Percentiles rank a stretch among this genome's conserved stretches.
These are phyloP conservation scores for Crotalus tigris DNA, from an alignment of 2,113 vertebrate species.

Conservation along the genomic window DNA sequence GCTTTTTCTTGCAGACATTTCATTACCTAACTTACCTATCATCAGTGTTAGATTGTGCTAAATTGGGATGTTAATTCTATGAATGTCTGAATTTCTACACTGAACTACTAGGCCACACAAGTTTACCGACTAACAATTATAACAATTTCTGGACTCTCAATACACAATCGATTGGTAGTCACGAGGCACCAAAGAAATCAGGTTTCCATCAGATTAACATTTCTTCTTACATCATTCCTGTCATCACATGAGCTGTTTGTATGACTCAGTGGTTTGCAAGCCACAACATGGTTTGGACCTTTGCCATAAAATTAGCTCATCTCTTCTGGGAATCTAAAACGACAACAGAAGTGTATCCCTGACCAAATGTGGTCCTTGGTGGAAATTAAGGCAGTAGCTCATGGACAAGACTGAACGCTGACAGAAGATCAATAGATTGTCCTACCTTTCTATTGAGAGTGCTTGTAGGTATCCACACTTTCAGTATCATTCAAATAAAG, in stretches of 20 bases:
- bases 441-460: not conserved
- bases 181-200: not conserved
- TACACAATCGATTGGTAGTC: not conserved
- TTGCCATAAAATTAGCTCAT: not conserved
- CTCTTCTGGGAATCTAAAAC: not conserved
- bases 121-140: not conserved
- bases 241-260: not conserved
- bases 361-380: not conserved
- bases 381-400: not conserved
- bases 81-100: not conserved
- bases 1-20: not conserved
- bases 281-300: not conserved
- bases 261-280: not conserved
- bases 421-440: not conserved
- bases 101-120: slow-evolving; percentile 1
- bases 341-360: not conserved
- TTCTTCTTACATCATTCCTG: not conserved
- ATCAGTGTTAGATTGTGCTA: not conserved
- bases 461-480: not conserved
- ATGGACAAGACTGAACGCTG: not conserved
- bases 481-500: not conserved
- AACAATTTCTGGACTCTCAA: slow-evolving; percentile 12
- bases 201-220: slow-evolving; percentile 23
- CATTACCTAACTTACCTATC: not conserved
- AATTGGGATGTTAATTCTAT: not conserved